Evolutionary conservation across 1,140 invertebrate species (phyloP).

Genomic region (Procambarus clarkii): DNA sequence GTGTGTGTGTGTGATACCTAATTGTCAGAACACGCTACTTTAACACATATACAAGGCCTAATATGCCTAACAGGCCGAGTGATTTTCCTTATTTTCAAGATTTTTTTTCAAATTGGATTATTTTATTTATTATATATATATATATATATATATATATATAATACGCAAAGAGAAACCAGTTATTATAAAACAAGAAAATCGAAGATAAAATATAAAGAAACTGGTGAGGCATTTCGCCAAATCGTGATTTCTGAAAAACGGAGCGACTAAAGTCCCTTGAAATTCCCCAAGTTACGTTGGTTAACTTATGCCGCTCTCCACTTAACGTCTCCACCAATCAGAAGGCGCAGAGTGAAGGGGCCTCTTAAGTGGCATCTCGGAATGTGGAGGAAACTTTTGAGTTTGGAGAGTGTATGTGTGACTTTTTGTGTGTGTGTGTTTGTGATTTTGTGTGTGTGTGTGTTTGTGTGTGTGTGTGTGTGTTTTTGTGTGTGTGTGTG

Average conservation of each 20-base stretch:
- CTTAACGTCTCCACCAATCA: slow-evolving; percentile 16
- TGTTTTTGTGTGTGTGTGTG: not conserved
- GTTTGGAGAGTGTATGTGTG: not conserved
- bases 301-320: slow-evolving; percentile 16
- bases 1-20: too few species aligned
- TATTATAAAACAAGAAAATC: not conserved
- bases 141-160: too few species aligned
- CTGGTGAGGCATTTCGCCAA: not conserved
- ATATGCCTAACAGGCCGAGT: too few species aligned
- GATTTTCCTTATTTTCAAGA: too few species aligned
- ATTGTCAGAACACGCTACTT: too few species aligned
- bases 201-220: not conserved
- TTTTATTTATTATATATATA: too few species aligned
- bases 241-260: not conserved
- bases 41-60: too few species aligned
- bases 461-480: not conserved
- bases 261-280: not conserved
- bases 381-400: not conserved
- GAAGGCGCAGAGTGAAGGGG: slow-evolving; percentile 1
- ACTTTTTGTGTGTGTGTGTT: not conserved
- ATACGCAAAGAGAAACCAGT: too few species aligned
- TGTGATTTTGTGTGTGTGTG: not conserved
- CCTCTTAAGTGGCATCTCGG: not conserved
- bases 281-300: not conserved
- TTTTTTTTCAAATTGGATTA: too few species aligned